phyloP scores from a whole-genome alignment of 2,888 invertebrate genomes.

The Caenorhabditis panamensis region DNA sequence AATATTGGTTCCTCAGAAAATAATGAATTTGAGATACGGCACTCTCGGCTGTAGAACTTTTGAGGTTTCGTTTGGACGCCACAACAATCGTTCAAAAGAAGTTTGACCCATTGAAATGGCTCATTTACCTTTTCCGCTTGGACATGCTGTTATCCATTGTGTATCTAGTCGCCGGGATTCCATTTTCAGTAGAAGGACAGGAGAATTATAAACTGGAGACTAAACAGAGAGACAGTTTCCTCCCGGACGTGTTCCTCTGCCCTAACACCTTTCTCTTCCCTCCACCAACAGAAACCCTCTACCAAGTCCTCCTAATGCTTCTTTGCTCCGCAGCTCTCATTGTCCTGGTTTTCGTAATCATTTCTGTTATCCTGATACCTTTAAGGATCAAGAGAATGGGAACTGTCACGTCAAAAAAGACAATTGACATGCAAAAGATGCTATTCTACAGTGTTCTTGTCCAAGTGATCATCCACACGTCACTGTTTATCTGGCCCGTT shows the following conservation, averaged over 20 bases:
- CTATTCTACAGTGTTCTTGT: constrained; percentile 26
- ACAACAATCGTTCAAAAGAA: no score
- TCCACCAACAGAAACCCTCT: constrained; percentile 18
- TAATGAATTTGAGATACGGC: no score
- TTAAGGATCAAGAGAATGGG: constrained; percentile 9
- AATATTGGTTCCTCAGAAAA: no score
- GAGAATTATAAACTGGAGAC: no score
- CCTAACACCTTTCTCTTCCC: constrained; percentile 24
- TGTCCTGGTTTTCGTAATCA: constrained; percentile 16
- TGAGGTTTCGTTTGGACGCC: no score
- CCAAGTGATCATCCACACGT: constrained; percentile 29
- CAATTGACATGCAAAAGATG: constrained; percentile 37
- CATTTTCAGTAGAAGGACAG: no score
- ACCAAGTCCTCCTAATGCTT: not conserved
- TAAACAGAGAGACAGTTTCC: no score
- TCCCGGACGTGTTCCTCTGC: not conserved
- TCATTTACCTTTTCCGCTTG: no score
- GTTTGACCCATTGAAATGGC: no score
- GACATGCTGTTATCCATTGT: no score
- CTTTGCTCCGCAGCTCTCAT: constrained; percentile 23
- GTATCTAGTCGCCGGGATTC: no score
- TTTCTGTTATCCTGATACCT: constrained; percentile 19
- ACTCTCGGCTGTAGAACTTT: no score
- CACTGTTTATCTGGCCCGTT: constrained; percentile 31
- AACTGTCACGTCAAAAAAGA: constrained; percentile 17